Evolutionary conservation across 2,888 invertebrate genomes (phyloP), one percentile per base, ranked within the genome.

Genomic region (Ceramica pisi): DNA sequence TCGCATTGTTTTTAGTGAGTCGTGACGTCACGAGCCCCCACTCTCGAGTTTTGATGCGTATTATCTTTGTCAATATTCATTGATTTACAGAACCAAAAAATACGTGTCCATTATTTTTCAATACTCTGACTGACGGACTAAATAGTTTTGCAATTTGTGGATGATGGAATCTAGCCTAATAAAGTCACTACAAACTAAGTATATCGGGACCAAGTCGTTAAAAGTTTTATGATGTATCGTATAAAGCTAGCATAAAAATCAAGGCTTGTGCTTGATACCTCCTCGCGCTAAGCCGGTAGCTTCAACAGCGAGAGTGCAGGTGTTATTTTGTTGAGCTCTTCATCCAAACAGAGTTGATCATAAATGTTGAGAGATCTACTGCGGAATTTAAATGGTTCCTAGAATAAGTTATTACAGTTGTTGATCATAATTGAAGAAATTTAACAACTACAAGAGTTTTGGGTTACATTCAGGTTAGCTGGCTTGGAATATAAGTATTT

Each of bases 211-310:
- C 3, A 6, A 38, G 46, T 55, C 71, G 48, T 70, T 77, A 50
- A 69, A 66, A 44, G 41, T 21, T 53, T 57, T 53, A 75, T 31
- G 77, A 19, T 35, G 53, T 56, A 8, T 41, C 50, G 1, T 63
- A 63, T 35, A 57, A 50, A 31, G 31, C 9, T 41, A 48, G 26
- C 26, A 60, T 74, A 68, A 48, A 57, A 35, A 31, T 44, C 69
- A 41, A 74, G 46, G 50, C 26, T 61, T 6, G 8, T 31, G 57
- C 21, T 66, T 46, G 7, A 53, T 44, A 56, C 23, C 16, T 66
- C 38, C 46, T 50, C 19, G 14, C 41, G 19, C 21, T 44, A 44
- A 50, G 26, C 56, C 4, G 12, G 38, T 50, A 35, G 23, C 35
- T 51, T 46, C 9, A 23, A 46, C 26, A 38, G 14, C 38, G n/a